phyloP scores from a whole-genome alignment of 2,888 invertebrate genomes.

The Yponomeuta sedellus region DNA sequence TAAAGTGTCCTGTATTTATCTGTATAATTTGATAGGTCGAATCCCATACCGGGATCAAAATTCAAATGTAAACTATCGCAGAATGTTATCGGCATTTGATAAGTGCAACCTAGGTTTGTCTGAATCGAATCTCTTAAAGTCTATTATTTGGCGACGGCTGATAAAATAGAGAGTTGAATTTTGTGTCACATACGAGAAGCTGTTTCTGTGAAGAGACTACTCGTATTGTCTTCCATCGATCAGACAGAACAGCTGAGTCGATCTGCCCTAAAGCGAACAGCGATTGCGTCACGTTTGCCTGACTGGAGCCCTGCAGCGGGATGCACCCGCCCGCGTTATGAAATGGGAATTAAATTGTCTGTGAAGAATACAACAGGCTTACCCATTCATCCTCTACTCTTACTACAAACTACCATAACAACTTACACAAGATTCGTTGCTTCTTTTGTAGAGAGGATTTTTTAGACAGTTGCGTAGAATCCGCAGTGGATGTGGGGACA shows the following conservation, averaged over 20 bases:
- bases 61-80: no score
- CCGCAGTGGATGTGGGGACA: neutral
- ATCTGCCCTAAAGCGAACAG: neutral
- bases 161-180: no score
- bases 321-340: constrained; percentile 45
- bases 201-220: neutral
- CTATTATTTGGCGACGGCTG: no score
- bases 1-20: no score
- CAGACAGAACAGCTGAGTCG: neutral
- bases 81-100: no score
- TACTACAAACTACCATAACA: constrained; percentile 20
- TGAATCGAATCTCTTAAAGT: no score
- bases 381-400: constrained; percentile 33
- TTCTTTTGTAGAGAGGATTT: constrained; percentile 3
- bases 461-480: neutral
- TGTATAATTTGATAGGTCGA: no score
- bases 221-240: neutral
- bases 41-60: no score
- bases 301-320: constrained; percentile 29
- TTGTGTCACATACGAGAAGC: no score
- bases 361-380: constrained; percentile 58
- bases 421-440: constrained; percentile 28
- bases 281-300: constrained; percentile 29
- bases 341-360: constrained; percentile 65
- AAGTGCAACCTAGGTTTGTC: no score